phyloP scores from a whole-genome alignment of 1,140 invertebrate species.

The Elysia chlorotica region DNA sequence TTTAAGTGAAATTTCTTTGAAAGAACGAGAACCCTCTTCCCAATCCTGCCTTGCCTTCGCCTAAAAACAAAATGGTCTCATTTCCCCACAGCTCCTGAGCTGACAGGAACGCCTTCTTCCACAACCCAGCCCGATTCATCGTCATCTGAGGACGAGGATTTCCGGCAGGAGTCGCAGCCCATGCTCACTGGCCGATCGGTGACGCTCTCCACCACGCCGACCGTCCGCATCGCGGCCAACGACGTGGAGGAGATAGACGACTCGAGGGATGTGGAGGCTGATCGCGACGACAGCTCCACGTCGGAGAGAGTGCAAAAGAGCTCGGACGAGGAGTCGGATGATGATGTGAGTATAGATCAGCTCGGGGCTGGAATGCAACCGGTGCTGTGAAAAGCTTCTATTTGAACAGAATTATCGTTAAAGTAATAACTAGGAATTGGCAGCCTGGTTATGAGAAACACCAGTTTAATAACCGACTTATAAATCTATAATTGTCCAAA shows the following conservation, averaged over 20 bases:
- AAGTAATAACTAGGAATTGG: no score
- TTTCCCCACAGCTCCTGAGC: conserved; percentile 48
- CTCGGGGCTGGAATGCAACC: neutral
- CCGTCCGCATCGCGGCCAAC: conserved; percentile 14
- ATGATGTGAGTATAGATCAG: conserved; percentile 25
- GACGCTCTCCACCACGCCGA: conserved; percentile 27
- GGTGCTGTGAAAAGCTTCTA: neutral
- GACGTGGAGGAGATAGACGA: conserved; percentile 31
- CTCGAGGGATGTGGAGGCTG: neutral
- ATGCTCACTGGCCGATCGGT: conserved; percentile 38
- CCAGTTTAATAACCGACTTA: no score
- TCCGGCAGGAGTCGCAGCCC: conserved; percentile 45
- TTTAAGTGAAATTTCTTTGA: no score
- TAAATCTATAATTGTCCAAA: no score
- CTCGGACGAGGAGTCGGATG: conserved; percentile 20
- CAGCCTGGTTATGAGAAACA: no score
- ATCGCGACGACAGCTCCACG: conserved; percentile 10
- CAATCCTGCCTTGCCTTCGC: no score
- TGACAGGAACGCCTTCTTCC: conserved; percentile 40
- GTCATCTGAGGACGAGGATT: conserved; percentile 38
- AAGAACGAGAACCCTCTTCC: no score
- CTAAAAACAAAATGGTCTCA: no score
- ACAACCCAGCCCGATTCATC: conserved; percentile 28
- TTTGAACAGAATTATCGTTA: no score
- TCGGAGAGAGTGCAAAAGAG: conserved; percentile 10